Evolutionary conservation across 2,113 vertebrate genomes (phyloP).

Genomic region (Beaufortia kweichowensis): DNA sequence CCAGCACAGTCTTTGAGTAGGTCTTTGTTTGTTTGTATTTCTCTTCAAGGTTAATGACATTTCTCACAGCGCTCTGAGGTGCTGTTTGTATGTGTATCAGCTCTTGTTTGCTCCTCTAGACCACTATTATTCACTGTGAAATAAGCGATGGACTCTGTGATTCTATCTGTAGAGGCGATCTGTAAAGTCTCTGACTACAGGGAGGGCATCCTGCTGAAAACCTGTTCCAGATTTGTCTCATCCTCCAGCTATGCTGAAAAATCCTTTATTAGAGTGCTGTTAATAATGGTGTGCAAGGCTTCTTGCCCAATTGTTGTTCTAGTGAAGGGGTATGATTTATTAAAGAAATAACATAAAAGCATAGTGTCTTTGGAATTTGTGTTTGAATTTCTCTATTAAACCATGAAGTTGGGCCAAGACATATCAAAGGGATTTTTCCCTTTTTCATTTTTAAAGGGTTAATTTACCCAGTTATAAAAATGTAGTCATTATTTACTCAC

Average conservation of each 20-base stretch:
- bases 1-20: not conserved
- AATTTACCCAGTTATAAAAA: no score
- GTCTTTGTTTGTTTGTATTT: constrained; percentile 34
- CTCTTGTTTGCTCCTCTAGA: constrained; percentile 33
- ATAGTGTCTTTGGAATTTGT: not conserved
- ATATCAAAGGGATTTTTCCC: not conserved
- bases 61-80: constrained; percentile 37
- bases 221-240: constrained; percentile 18
- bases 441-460: no score
- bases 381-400: not conserved
- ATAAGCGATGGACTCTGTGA: constrained; percentile 54
- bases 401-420: no score
- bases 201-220: constrained; percentile 39
- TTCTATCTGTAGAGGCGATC: constrained; percentile 56
- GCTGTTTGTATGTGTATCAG: constrained; percentile 12
- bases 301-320: constrained; percentile 15
- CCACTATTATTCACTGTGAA: constrained; percentile 53
- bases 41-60: constrained; percentile 61
- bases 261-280: constrained; percentile 37
- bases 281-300: constrained; percentile 13
- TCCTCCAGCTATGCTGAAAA: constrained; percentile 30
- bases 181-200: constrained; percentile 42
- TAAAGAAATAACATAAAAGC: constrained; percentile 16
- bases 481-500: no score
- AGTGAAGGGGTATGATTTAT: constrained; percentile 6